phyloP scores from a whole-genome alignment of 2,797 vertebrate species.

The Clamator glandarius region DNA sequence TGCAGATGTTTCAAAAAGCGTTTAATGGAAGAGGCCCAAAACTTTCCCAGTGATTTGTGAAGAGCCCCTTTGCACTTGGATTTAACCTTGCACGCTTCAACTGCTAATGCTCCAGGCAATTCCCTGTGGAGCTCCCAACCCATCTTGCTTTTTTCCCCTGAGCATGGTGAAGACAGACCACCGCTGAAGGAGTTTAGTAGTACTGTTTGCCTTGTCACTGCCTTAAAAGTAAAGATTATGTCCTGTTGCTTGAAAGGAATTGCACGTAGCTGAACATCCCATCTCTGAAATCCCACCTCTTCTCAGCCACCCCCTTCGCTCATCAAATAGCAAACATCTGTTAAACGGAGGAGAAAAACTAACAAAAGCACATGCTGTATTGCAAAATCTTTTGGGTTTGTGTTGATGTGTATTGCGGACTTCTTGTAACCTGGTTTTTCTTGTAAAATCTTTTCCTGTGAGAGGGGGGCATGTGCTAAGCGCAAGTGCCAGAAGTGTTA shows the following conservation, averaged over 20 bases:
- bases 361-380: constrained; percentile 19
- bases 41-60: not conserved
- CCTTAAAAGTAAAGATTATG: constrained; percentile 37
- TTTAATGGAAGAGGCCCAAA: constrained; percentile 23
- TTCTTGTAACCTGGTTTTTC: not conserved
- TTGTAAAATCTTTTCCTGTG: not conserved
- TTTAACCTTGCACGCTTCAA: constrained; percentile 25
- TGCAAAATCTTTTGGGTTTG: constrained; percentile 27
- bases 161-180: not conserved
- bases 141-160: not conserved
- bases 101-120: not conserved
- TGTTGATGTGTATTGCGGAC: not conserved
- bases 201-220: not conserved
- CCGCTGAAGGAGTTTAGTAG: not conserved
- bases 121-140: not conserved
- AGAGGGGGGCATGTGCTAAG: not conserved
- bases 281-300: constrained; percentile 32
- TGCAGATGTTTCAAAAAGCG: constrained; percentile 34
- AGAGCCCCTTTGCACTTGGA: constrained; percentile 31
- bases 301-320: not conserved
- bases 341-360: constrained; percentile 4
- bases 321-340: constrained; percentile 64
- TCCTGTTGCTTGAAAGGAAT: constrained; percentile 13
- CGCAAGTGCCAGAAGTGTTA: not conserved
- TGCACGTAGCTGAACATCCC: constrained; percentile 24